Evolutionary conservation across 2,888 invertebrate genomes (phyloP).

Genomic region (Nezara viridula): DNA sequence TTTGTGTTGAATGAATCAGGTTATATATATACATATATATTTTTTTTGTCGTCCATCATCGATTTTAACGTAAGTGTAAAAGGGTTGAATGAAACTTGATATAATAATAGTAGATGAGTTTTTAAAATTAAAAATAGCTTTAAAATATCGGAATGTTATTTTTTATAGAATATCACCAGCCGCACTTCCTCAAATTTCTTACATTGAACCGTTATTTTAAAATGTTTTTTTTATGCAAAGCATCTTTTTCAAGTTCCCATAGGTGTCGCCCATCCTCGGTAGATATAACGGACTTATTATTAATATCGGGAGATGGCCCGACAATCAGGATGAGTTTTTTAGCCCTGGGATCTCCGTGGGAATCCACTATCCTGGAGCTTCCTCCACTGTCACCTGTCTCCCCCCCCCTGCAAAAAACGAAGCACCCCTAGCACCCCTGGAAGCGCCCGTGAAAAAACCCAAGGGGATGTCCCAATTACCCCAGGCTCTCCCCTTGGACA

Average conservation of each 20-base stretch:
- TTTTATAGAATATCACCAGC: neutral
- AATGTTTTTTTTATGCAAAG: neutral
- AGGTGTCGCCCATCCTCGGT: neutral
- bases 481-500: neutral
- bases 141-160: no score
- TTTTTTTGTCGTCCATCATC: no score
- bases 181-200: neutral
- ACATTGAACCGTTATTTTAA: neutral
- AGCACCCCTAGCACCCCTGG: neutral
- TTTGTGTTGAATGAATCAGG: no score
- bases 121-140: no score
- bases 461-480: constrained; percentile 56
- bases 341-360: constrained; percentile 41
- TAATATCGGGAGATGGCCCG: constrained; percentile 36
- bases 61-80: no score
- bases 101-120: no score
- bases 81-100: no score
- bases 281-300: constrained; percentile 33
- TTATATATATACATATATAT: no score
- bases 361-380: constrained; percentile 53
- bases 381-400: constrained; percentile 41
- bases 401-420: neutral
- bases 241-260: neutral
- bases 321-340: constrained; percentile 49
- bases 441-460: constrained; percentile 35